These are phyloP conservation scores for Chelonus insularis DNA, from an alignment of 1,140 invertebrate species.

Conservation along the genomic window DNA sequence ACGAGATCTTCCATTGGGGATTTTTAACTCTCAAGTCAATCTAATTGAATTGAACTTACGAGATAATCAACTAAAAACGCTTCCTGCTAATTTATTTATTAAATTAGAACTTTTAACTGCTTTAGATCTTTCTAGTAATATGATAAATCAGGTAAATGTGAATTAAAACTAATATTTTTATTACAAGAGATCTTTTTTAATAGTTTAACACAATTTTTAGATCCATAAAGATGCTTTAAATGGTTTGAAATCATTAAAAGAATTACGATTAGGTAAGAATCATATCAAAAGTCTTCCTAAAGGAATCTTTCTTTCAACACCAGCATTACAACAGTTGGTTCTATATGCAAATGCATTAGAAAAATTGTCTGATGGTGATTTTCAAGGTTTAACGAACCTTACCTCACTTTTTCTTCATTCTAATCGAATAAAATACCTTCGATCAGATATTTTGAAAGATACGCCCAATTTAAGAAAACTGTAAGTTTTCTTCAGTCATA, in stretches of 20 bases:
- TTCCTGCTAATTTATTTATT: constrained; percentile 63
- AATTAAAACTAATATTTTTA: neutral
- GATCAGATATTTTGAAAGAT: constrained; percentile 59
- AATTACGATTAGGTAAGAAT: constrained; percentile 66
- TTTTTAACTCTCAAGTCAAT: constrained; percentile 59
- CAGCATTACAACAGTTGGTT: constrained; percentile 62
- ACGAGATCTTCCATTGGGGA: constrained; percentile 60
- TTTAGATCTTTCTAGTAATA: constrained; percentile 58
- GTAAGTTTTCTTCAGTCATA: constrained; percentile 40
- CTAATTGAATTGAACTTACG: constrained; percentile 67
- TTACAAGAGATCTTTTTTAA: neutral
- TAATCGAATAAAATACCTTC: constrained; percentile 62
- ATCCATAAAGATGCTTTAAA: constrained; percentile 58
- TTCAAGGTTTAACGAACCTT: constrained; percentile 63
- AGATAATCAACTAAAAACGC: constrained; percentile 62
- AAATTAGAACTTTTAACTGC: constrained; percentile 55
- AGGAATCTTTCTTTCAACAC: constrained; percentile 56
- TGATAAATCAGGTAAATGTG: constrained; percentile 56
- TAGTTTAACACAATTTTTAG: constrained; percentile 33
- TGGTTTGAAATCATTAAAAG: constrained; percentile 59
- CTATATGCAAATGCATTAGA: constrained; percentile 67
- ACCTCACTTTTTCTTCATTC: constrained; percentile 67
- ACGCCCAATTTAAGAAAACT: constrained; percentile 49
- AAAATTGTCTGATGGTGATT: constrained; percentile 57
- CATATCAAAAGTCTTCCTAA: constrained; percentile 59